Evolutionary conservation across 2,113 vertebrate species (phyloP), one percentile per base, ranked within the genome.

Genomic region (Chloroceryle aenea): DNA sequence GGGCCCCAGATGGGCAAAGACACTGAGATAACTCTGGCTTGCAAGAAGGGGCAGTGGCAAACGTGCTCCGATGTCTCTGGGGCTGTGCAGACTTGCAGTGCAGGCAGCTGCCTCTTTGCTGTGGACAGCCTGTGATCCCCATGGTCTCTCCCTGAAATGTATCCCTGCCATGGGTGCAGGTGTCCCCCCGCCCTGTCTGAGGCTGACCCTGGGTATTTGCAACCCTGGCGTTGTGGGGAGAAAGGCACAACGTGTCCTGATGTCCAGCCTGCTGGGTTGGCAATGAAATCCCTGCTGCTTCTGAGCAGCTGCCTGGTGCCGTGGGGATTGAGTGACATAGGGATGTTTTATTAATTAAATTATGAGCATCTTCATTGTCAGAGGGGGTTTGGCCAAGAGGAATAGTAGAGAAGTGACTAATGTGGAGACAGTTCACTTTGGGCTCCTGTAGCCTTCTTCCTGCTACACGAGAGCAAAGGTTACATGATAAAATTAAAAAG

Each of bases 81-180:
- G n/a, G 62, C 15, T 0, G 0, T 3, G 30, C 50, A n/a, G 66
- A 7, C 61, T 61, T 2, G 0, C 3, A 2, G 30, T 4, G 56
- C 18, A 4, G 30, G 29, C 52, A 8, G 47, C 53, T 2, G 4
- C 26, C 8, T 32, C 66, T 40, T 40, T 40, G 53, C 62, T 3
- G 1, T 2, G 38, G 53, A 4, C 32, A 16, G 4, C 38, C 66
- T 30, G 66, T 0, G 9, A 12, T 8, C 42, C 52, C 29, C 2
- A 0, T 0, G 45, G 12, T 5, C 34, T 29, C 3, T 68, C n/a
- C 55, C 77, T 66, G 40, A 38, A 3, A 73, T 3, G 2, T 12
- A 5, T 19, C 59, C 83, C 34, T 30, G 56, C 34, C 0, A 0
- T 8, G 56, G 29, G 19, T 36, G 62, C n/a, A 15, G 74, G 32